Conservation (phyloP, 1,140 invertebrate genomes). For the Proales similis region DNA sequence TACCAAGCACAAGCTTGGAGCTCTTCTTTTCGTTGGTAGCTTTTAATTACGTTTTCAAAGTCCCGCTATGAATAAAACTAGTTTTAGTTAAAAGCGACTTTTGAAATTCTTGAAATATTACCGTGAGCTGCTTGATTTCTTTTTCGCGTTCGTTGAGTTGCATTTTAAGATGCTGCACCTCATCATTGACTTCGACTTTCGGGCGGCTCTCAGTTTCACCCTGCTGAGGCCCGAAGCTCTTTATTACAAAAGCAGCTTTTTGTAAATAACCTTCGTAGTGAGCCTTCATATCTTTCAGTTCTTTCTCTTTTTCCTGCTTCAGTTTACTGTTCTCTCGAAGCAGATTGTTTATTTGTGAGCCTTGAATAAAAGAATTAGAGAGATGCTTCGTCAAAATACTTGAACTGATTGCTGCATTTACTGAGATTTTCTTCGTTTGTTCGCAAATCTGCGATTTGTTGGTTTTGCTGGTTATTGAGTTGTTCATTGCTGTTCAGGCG, state of each 20-base stretch:
- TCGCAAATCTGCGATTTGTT: constrained; percentile 4
- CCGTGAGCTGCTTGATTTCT: constrained; percentile 29
- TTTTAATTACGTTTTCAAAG: constrained; percentile 17
- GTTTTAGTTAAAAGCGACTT: background rate
- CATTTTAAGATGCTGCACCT: constrained; percentile 27
- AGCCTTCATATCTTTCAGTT: constrained; percentile 22
- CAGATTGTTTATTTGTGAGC: constrained; percentile 1
- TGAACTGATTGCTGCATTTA: too few species aligned
- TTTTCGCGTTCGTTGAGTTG: constrained; percentile 27
- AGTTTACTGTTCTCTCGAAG: constrained; percentile 15
- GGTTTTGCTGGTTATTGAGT: background rate
- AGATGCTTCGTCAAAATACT: background rate
- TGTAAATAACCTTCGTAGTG: constrained; percentile 20
- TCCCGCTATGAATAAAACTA: constrained; percentile 12
- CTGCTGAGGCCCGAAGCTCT: constrained; percentile 16
- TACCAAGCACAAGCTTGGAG: constrained; percentile 35
- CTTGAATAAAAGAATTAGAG: background rate
- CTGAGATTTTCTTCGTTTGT: background rate
- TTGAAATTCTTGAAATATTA: background rate
- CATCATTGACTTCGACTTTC: too few species aligned
- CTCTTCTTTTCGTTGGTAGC: constrained; percentile 22
- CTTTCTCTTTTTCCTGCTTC: constrained; percentile 23
- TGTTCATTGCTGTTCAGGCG: background rate
- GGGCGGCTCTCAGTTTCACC: background rate
- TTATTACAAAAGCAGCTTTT: constrained; percentile 34